A percentile compares a stretch with the other conserved stretches of the same genome.
Evolutionary conservation across 1,140 invertebrate genomes (phyloP).

Genomic region (Zaprionus vittiger): DNA sequence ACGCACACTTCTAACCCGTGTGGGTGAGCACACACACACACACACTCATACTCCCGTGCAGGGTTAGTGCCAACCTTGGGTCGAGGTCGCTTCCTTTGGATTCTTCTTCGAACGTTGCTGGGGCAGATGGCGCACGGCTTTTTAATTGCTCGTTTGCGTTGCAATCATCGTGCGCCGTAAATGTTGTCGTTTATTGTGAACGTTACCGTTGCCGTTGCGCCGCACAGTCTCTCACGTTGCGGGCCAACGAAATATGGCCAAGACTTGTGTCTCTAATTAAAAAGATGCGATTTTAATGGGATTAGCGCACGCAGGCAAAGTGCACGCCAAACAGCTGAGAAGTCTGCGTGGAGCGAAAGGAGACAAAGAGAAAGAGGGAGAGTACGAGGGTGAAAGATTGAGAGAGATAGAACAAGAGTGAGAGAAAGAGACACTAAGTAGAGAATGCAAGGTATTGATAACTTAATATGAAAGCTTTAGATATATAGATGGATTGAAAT

Average conservation of each 20-base stretch:
- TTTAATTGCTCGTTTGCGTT: constrained; percentile 80
- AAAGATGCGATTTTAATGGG: constrained; percentile 56
- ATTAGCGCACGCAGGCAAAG: constrained; percentile 24
- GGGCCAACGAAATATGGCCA: constrained; percentile 44
- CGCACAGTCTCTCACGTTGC: constrained; percentile 34
- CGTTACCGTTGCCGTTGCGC: constrained; percentile 37
- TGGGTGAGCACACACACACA: background rate
- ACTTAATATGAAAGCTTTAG: too few species aligned
- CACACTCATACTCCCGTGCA: too few species aligned
- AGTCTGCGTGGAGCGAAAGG: background rate
- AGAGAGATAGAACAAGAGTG: too few species aligned
- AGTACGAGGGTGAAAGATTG: too few species aligned
- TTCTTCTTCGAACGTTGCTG: constrained; percentile 2
- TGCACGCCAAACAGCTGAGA: background rate
- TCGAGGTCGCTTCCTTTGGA: constrained; percentile 22
- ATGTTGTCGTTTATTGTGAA: constrained; percentile 72
- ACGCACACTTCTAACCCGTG: constrained; percentile 4
- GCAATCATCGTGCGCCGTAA: constrained; percentile 77
- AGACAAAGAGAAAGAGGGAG: background rate
- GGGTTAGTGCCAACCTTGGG: constrained; percentile 43
- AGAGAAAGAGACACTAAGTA: too few species aligned
- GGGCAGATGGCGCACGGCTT: constrained; percentile 62
- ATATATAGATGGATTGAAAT: too few species aligned
- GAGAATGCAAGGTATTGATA: too few species aligned
- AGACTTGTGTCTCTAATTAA: constrained; percentile 52